Conservation (phyloP, 2,888 invertebrate species). For the Thereva nobilitata region DNA sequence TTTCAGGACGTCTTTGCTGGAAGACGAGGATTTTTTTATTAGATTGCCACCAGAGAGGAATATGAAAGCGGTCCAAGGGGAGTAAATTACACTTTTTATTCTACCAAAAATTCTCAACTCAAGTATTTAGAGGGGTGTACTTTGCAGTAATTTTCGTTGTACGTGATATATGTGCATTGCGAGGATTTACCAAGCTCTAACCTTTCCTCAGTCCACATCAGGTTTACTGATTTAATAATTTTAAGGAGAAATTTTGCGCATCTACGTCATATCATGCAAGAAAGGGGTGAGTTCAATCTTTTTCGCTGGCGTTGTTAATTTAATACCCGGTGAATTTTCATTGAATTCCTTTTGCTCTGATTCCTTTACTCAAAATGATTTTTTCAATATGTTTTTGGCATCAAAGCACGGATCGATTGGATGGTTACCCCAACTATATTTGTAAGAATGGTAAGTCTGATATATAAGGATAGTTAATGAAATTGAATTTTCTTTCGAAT, state of each 20-base stretch:
- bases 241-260: no score
- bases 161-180: conserved; percentile 36
- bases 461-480: background rate
- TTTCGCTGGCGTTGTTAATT: no score
- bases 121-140: conserved; percentile 23
- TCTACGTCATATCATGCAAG: no score
- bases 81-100: conserved; percentile 21
- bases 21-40: conserved; percentile 3
- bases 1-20: background rate
- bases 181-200: conserved; percentile 23
- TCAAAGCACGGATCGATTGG: no score
- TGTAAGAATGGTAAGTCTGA: background rate
- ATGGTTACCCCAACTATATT: no score
- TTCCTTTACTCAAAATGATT: no score
- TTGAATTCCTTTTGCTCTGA: no score
- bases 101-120: conserved; percentile 1
- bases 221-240: no score
- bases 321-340: no score
- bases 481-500: background rate
- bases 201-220: no score
- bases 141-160: conserved; percentile 34
- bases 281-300: no score
- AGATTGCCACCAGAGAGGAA: conserved; percentile 13
- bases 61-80: conserved; percentile 8
- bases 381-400: no score